Percentiles rank a stretch among this genome's conserved stretches.
These are phyloP conservation scores for Megaceryle alcyon DNA, from an alignment of 2,797 vertebrate genomes.

Conservation along the genomic window DNA sequence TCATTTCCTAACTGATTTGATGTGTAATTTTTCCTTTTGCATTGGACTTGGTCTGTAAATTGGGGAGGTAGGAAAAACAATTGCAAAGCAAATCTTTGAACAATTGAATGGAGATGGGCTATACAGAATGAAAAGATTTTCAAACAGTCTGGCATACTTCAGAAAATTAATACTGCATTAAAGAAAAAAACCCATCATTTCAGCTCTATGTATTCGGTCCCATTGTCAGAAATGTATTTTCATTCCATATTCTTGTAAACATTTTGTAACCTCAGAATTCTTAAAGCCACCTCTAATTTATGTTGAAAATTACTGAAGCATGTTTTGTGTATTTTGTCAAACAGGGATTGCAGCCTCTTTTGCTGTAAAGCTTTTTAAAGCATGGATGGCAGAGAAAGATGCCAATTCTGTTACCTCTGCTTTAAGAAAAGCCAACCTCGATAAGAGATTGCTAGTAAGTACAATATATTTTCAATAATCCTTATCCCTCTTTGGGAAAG, in stretches of 20 bases:
- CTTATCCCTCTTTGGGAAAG: not conserved
- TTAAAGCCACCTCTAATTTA: not conserved
- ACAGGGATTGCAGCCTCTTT: conserved; percentile 92
- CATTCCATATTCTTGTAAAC: not conserved
- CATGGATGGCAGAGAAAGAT: conserved; percentile 94
- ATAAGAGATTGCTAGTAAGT: conserved; percentile 91
- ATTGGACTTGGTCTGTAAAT: not conserved
- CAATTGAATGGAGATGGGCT: not conserved
- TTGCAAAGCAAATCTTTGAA: not conserved
- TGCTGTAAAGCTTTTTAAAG: conserved; percentile 92
- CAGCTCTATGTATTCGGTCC: not conserved
- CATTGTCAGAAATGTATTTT: not conserved
- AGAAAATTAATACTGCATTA: not conserved
- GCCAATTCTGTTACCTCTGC: conserved; percentile 90
- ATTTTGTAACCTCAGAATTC: not conserved
- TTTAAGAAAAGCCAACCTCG: conserved; percentile 91
- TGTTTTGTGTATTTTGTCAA: not conserved
- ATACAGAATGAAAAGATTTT: not conserved
- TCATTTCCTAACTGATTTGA: not conserved
- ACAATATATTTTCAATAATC: not conserved
- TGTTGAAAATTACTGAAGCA: not conserved
- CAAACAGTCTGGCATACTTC: not conserved
- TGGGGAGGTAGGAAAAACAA: not conserved
- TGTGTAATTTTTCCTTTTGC: not conserved
- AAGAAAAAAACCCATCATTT: not conserved